A percentile compares a stretch with the other conserved stretches of the same genome.
Conservation (phyloP, 1,140 invertebrate species). For the Neuroterus valhalla region DNA sequence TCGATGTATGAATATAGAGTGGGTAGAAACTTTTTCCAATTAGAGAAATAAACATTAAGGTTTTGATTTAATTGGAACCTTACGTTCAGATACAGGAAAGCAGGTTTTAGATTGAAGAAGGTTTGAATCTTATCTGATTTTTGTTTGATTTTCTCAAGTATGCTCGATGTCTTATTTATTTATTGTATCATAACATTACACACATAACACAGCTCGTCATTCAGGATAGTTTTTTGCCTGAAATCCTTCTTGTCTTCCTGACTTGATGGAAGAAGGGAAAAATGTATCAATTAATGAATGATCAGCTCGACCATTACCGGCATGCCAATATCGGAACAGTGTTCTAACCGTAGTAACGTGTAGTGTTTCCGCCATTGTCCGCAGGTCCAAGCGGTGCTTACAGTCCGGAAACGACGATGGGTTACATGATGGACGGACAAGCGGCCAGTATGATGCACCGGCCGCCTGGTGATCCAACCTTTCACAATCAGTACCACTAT, state of each 20-base stretch:
- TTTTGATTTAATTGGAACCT: too few relatives aligned
- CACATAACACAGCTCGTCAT: constrained; percentile 53
- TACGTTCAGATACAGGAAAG: too few relatives aligned
- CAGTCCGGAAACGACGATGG: constrained; percentile 95
- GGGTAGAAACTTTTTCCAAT: too few relatives aligned
- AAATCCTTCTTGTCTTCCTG: neutral
- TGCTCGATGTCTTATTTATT: too few relatives aligned
- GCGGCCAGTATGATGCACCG: constrained; percentile 93
- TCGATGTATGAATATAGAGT: too few relatives aligned
- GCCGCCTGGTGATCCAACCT: constrained; percentile 90
- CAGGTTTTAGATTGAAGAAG: too few relatives aligned
- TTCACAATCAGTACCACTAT: constrained; percentile 94
- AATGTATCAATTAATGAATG: constrained; percentile 40
- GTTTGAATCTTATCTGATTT: too few relatives aligned
- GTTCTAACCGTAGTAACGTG: constrained; percentile 77
- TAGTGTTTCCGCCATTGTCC: constrained; percentile 90
- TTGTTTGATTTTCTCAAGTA: too few relatives aligned
- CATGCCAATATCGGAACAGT: constrained; percentile 69
- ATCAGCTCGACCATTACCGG: constrained; percentile 66
- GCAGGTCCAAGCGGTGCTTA: constrained; percentile 95
- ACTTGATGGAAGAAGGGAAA: constrained; percentile 28
- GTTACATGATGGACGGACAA: constrained; percentile 98
- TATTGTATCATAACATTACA: constrained; percentile 25
- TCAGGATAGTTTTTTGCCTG: neutral
- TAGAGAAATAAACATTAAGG: too few relatives aligned